Evolutionary conservation across 2,797 vertebrate species (phyloP), one percentile per base, ranked within the genome.

Genomic region (Sebastes taczanowskii): DNA sequence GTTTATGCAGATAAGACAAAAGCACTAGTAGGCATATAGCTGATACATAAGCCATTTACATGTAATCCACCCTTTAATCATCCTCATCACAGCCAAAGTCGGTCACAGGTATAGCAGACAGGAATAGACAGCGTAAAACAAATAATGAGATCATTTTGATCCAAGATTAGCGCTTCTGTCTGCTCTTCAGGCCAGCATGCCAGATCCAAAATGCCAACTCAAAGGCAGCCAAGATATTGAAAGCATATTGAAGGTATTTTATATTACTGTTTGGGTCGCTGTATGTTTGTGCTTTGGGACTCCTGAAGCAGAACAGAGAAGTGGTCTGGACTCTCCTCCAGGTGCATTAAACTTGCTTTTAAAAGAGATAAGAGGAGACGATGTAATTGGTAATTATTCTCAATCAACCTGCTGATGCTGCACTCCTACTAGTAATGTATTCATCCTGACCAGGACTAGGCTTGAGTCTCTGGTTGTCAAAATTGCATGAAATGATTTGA

Each of bases 401-500:
- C 2, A 46, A 30, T 80, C 32, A 27, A 66, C 30, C 20, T 67
- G 11, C 25, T 69, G n/a, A 63, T 46, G 34, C 55, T 27, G 22
- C 61, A 69, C 59, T 74, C 9, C 27, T 61, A 46, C 4, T 29
- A 46, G 3, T 55, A 66, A 27, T 70, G 18, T 34, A 64, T 61
- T 49, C 8, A 68, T 65, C 35, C 14, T 65, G 8, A 65, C 38
- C 18, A 73, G 52, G 27, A 71, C 49, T 34, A 30, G 14, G 34
- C 23, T 63, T 64, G 6, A 61, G 32, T 23, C 25, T 60, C 11
- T 62, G 32, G 32, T 69, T 69, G 30, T 5, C 60, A 81, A 83
- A 84, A 72, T 30, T 30, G 16, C 3, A 65, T 29, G n/a, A 61
- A 88, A 68, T 84, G 0, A 74, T 73, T 64, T 67, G 25, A 60